Conservation (phyloP, 2,888 invertebrate species). For the Cheilosia urbana region DNA sequence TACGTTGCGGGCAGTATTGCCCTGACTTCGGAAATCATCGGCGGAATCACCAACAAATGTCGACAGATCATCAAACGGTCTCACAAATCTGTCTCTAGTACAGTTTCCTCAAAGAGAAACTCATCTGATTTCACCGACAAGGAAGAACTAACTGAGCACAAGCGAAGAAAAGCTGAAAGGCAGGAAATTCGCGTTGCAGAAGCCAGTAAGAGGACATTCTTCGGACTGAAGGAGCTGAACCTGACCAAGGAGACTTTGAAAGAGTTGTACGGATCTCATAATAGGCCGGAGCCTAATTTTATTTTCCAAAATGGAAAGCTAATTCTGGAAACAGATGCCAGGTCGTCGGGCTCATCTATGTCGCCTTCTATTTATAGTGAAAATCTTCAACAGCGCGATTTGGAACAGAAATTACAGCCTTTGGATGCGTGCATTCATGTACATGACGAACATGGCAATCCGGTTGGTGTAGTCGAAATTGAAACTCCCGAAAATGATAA, state of each 20-base stretch:
- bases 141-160: slow-evolving; percentile 58
- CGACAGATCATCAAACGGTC: slow-evolving; percentile 81
- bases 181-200: slow-evolving; percentile 23
- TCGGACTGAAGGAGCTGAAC: slow-evolving; percentile 81
- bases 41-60: slow-evolving; percentile 88
- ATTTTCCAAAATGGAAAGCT: slow-evolving; percentile 76
- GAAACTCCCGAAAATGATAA: slow-evolving; percentile 9
- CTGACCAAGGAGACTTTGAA: slow-evolving; percentile 81
- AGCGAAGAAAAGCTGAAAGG: slow-evolving; percentile 46
- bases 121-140: slow-evolving; percentile 68
- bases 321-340: slow-evolving; percentile 75
- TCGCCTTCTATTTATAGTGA: slow-evolving; percentile 38
- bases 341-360: slow-evolving; percentile 70
- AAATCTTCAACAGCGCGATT: background rate
- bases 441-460: slow-evolving; percentile 46
- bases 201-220: slow-evolving; percentile 76
- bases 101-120: slow-evolving; percentile 79
- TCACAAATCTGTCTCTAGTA: slow-evolving; percentile 77
- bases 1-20: slow-evolving; percentile 87
- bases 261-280: slow-evolving; percentile 80
- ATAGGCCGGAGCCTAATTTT: slow-evolving; percentile 76
- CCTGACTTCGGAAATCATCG: slow-evolving; percentile 89
- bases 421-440: slow-evolving; percentile 47
- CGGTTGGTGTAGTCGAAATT: slow-evolving; percentile 22
- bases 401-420: slow-evolving; percentile 13